Evolutionary conservation across 2,797 vertebrate species (phyloP).

Genomic region (Micrastur ruficollis): DNA sequence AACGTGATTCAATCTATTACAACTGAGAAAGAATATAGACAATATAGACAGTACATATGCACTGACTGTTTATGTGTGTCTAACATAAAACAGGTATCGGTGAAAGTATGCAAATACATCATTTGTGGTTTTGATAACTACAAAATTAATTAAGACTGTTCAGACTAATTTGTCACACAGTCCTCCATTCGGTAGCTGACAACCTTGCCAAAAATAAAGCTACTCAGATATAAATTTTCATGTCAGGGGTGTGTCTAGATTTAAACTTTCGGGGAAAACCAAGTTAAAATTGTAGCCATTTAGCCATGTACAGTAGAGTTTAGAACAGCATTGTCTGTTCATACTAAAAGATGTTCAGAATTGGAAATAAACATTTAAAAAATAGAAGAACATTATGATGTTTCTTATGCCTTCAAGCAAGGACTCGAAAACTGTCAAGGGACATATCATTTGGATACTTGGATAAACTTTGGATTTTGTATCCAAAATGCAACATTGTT

Average conservation of each 20-base stretch:
- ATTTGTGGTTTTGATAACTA: neutral
- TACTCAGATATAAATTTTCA: neutral
- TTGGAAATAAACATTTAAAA: neutral
- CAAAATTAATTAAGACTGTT: neutral
- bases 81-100: neutral
- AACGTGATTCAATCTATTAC: neutral
- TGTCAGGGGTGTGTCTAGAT: neutral
- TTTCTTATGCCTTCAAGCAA: neutral
- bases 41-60: neutral
- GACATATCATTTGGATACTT: neutral
- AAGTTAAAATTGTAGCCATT: neutral
- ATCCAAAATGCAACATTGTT: neutral
- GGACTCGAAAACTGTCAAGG: neutral
- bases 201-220: neutral
- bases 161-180: neutral
- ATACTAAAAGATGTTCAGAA: neutral
- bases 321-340: neutral
- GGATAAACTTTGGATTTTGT: neutral
- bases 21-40: neutral
- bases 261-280: neutral
- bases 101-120: neutral
- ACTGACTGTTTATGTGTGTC: neutral
- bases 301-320: neutral
- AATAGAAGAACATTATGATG: neutral
- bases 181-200: neutral